These are phyloP conservation scores for Oenanthe oenanthe DNA, from an alignment of 2,113 vertebrate species.

Conservation along the genomic window DNA sequence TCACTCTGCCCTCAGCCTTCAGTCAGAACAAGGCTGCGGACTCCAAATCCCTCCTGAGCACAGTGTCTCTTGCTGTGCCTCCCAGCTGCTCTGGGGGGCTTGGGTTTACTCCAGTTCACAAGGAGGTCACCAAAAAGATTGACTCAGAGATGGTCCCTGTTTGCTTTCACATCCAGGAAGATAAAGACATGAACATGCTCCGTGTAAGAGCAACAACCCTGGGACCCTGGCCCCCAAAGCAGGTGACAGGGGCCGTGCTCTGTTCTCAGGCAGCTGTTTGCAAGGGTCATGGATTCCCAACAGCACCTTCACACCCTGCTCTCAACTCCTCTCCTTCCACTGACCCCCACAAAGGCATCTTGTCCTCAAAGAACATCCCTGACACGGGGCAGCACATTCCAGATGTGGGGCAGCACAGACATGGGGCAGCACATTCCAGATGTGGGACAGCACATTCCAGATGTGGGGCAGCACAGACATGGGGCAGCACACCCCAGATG, in stretches of 20 bases:
- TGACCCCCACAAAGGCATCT: not conserved
- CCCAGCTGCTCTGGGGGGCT: not conserved
- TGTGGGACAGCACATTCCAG: no score
- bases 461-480: no score
- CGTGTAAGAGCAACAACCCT: not conserved
- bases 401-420: no score
- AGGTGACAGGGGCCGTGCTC: not conserved
- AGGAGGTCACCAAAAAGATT: slow-evolving; percentile 48
- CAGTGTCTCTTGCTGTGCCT: not conserved
- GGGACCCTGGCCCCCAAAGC: not conserved
- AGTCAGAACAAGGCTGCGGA: not conserved
- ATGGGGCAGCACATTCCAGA: no score
- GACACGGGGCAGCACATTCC: no score
- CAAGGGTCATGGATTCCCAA: not conserved
- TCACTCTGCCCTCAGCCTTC: not conserved
- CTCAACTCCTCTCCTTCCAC: not conserved
- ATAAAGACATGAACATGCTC: not conserved
- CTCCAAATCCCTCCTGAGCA: rapidly evolving
- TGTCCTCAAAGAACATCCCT: no score
- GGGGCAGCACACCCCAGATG: no score
- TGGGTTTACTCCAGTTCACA: slow-evolving; percentile 69
- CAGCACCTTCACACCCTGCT: not conserved
- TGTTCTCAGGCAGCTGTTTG: not conserved
- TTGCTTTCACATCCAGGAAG: not conserved
- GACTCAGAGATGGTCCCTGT: not conserved